These are phyloP conservation scores for Haemorhous mexicanus DNA, from an alignment of 2,113 vertebrate genomes.

Conservation along the genomic window DNA sequence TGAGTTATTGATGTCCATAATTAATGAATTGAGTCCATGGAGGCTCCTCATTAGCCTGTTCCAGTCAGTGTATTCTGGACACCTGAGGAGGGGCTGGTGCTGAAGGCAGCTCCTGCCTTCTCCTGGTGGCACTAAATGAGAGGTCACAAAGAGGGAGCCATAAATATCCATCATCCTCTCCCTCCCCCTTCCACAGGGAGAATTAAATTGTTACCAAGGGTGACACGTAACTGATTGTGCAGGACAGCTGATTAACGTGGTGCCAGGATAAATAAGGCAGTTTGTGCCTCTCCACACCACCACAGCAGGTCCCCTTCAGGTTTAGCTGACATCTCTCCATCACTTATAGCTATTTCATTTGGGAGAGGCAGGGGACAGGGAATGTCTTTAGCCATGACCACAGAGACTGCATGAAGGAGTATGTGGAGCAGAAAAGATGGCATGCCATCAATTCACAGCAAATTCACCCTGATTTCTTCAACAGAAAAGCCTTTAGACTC, in stretches of 20 bases:
- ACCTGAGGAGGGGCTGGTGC: not conserved
- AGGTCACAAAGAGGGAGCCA: not conserved
- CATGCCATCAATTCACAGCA: not conserved
- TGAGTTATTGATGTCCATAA: not conserved
- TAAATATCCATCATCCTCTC: not conserved
- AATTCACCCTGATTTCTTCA: not conserved
- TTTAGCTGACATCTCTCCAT: conserved; percentile 11
- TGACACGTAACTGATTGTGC: conserved; percentile 18
- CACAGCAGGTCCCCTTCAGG: not conserved
- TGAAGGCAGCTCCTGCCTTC: not conserved
- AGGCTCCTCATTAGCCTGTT: not conserved
- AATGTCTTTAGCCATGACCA: not conserved
- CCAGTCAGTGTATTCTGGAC: not conserved
- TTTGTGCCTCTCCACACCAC: not conserved
- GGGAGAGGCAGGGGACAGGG: not conserved
- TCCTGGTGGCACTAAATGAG: not conserved
- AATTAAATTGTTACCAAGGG: conserved; percentile 37
- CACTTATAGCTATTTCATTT: not conserved
- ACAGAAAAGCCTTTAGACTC: not conserved
- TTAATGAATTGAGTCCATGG: not conserved
- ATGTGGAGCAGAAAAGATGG: not conserved
- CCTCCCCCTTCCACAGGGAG: not conserved
- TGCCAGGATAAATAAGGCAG: conserved; percentile 16
- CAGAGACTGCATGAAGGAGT: not conserved
- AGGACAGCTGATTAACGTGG: conserved; percentile 34